These are phyloP conservation scores for Paracanthobrama guichenoti DNA, from an alignment of 2,113 vertebrate species.

Conservation along the genomic window DNA sequence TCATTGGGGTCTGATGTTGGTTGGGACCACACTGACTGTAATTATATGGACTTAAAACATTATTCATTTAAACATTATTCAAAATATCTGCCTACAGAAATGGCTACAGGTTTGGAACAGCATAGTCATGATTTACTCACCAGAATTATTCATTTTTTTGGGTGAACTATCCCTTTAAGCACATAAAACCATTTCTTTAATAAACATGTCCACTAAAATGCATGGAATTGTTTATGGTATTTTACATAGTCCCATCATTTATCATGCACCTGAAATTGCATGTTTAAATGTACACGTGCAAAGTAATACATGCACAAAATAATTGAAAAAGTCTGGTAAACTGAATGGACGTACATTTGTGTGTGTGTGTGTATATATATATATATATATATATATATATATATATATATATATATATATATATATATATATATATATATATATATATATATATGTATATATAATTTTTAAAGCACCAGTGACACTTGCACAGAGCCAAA, in stretches of 20 bases:
- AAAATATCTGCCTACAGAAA: constrained; percentile 7
- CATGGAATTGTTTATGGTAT: constrained; percentile 3
- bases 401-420: no score
- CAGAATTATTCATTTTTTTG: constrained; percentile 9
- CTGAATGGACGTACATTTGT: background rate
- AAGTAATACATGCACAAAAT: background rate
- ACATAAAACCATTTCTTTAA: background rate
- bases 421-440: no score
- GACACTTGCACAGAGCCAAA: background rate
- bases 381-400: no score
- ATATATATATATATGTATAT: background rate
- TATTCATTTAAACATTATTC: background rate
- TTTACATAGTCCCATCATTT: background rate
- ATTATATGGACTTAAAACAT: background rate
- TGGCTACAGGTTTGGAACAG: background rate
- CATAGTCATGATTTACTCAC: background rate
- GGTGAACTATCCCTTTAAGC: background rate
- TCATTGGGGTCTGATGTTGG: background rate
- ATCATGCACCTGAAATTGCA: constrained; percentile 10
- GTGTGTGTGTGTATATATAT: no score
- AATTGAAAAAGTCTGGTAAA: background rate
- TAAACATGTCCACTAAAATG: constrained; percentile 2
- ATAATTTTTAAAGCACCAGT: background rate
- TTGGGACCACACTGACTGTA: background rate
- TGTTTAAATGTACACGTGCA: background rate